Percentiles rank a stretch among this genome's conserved stretches.
These are phyloP conservation scores for Athripsodes cinereus DNA, from an alignment of 2,888 invertebrate genomes.

Conservation along the genomic window DNA sequence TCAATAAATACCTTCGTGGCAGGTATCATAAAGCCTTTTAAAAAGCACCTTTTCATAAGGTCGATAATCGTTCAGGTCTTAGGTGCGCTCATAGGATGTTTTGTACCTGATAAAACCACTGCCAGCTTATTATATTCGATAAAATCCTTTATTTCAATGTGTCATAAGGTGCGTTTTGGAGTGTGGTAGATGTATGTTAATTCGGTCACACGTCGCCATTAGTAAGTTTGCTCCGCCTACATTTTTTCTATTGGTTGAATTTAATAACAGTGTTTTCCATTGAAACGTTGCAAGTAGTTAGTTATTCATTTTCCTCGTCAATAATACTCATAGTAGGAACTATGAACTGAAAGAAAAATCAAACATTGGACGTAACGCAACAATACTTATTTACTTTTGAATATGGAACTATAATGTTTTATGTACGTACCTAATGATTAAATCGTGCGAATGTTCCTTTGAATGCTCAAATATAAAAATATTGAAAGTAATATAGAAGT, in stretches of 20 bases:
- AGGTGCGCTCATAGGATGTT: not conserved
- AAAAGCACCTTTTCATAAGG: not conserved
- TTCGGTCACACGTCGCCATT: constrained; percentile 23
- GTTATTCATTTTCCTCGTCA: no score
- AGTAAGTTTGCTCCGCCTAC: constrained; percentile 21
- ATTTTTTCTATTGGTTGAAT: constrained; percentile 24
- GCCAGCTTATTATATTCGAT: not conserved
- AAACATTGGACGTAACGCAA: no score
- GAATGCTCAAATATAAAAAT: no score
- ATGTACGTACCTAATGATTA: no score
- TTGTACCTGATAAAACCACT: not conserved
- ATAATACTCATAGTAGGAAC: no score
- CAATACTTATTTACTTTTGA: no score
- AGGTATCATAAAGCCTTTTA: not conserved
- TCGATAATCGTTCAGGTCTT: not conserved
- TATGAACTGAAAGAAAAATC: no score
- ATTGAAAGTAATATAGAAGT: no score
- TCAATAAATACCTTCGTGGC: not conserved
- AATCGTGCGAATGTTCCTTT: no score
- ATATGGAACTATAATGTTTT: no score
- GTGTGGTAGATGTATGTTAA: not conserved
- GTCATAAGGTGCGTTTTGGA: not conserved
- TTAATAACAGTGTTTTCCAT: not conserved
- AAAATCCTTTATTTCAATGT: not conserved
- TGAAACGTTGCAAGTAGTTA: not conserved